Evolutionary conservation across 2,888 invertebrate genomes (phyloP), one percentile per base, ranked within the genome.

Genomic region (Gymnocheta viridis): DNA sequence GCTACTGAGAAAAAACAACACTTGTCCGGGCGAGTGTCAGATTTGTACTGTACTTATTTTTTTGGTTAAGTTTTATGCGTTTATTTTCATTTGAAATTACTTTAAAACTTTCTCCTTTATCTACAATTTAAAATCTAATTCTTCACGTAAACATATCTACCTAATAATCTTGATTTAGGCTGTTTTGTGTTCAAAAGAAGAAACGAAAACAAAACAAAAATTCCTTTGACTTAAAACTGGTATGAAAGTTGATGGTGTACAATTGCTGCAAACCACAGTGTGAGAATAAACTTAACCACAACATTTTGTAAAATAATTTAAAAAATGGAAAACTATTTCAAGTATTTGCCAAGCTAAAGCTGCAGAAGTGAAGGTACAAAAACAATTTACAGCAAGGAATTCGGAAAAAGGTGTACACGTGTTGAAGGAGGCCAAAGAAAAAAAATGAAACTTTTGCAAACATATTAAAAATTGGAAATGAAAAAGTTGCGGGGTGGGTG

Each of bases 221-320:
- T 70, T 62, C 62, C 24, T 69, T 78, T 70, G 44, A 62, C 44
- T 60, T 69, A 35, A 29, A 14, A 35, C 3, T 44, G 10, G 35
- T 19, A n/a, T 44, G 6, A 24, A 41, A 19, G 27, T 29, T 14
- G 27, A 41, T 41, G 29, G 44, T 19, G 1, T 60, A 60, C 38
- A 49, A 51, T 49, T 60, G 60, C 7, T 69, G 14, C n/a, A 78
- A 74, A 76, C 76, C 80, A 62, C 83, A 80, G 83, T 67, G 83
- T 83, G 83, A 80, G 76, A 80, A 83, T 72, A 77, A 80, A 83
- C 80, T 72, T 54, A 60, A 62, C 83, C 83, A 62, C 80, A 83
- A 80, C 58, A 80, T 77, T 76, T 76, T 66, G 66, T 54, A 35
- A 73, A 64, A 76, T 62, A 74, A 78, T 78, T 58, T 60, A 69